Evolutionary conservation across 2,113 vertebrate genomes (phyloP).

Genomic region (Siniperca knerii): DNA sequence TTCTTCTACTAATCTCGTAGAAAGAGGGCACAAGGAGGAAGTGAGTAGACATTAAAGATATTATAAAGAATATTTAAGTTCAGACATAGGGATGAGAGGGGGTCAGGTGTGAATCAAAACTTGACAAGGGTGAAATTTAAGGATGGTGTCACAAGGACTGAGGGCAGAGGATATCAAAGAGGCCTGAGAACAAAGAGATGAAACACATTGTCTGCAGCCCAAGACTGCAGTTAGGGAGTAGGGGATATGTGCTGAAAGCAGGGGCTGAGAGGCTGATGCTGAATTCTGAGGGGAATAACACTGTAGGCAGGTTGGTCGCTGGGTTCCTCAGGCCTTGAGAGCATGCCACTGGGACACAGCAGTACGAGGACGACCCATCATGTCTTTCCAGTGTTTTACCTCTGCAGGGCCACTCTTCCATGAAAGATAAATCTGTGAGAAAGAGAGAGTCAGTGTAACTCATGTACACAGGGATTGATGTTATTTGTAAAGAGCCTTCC

Average conservation of each 20-base stretch:
- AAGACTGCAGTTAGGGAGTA: conserved; percentile 45
- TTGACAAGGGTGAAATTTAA: conserved; percentile 70
- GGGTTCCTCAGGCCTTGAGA: conserved; percentile 93
- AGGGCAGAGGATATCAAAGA: conserved; percentile 75
- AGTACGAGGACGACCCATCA: conserved; percentile 96
- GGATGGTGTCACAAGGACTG: conserved; percentile 69
- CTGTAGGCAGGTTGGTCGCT: conserved; percentile 63
- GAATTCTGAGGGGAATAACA: conserved; percentile 29
- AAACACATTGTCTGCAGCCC: conserved; percentile 64
- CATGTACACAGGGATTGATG: conserved; percentile 35
- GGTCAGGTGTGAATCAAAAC: conserved; percentile 60
- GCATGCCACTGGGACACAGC: conserved; percentile 98
- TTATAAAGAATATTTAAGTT: conserved; percentile 48
- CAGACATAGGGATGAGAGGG: conserved; percentile 49
- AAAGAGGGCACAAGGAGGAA: conserved; percentile 47
- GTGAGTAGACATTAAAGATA: conserved; percentile 67
- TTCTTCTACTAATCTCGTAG: conserved; percentile 14
- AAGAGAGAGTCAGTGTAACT: conserved; percentile 30
- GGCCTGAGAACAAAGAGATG: conserved; percentile 82
- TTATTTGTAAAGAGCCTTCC: conserved; percentile 34
- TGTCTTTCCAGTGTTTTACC: conserved; percentile 99
- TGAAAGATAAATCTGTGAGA: conserved; percentile 95
- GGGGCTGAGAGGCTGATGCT: conserved; percentile 47
- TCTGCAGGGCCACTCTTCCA: conserved; percentile 99
- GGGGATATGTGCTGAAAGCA: conserved; percentile 55